Evolutionary conservation across 2,797 vertebrate species (phyloP).

Genomic region (Tadarida brasiliensis): DNA sequence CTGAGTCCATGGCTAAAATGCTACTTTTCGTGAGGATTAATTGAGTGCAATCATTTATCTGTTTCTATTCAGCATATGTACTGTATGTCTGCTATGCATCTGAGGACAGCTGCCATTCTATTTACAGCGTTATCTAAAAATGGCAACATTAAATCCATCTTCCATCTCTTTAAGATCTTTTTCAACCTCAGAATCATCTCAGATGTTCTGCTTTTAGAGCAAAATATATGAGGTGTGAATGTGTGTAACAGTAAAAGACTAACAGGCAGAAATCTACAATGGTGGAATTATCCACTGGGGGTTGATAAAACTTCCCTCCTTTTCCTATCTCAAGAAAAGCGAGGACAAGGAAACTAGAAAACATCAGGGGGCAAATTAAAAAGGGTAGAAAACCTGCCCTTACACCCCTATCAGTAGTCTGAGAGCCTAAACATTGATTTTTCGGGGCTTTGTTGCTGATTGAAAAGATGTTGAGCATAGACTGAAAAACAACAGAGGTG

Average conservation of each 20-base stretch:
- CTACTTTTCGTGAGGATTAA: slow-evolving; percentile 63
- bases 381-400: slow-evolving; percentile 64
- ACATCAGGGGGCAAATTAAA: slow-evolving; percentile 70
- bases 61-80: slow-evolving; percentile 74
- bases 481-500: slow-evolving; percentile 48
- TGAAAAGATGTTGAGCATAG: neutral
- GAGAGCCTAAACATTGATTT: slow-evolving; percentile 74
- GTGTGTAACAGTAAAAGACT: slow-evolving; percentile 77
- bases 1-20: slow-evolving; percentile 57
- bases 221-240: slow-evolving; percentile 73
- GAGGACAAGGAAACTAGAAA: slow-evolving; percentile 32
- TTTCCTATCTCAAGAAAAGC: slow-evolving; percentile 35
- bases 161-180: slow-evolving; percentile 81
- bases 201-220: slow-evolving; percentile 82
- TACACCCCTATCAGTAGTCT: slow-evolving; percentile 10
- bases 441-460: slow-evolving; percentile 52
- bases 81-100: slow-evolving; percentile 75
- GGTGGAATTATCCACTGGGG: slow-evolving; percentile 62
- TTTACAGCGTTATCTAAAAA: slow-evolving; percentile 82
- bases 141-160: slow-evolving; percentile 78
- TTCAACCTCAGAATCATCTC: slow-evolving; percentile 76
- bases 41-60: slow-evolving; percentile 76
- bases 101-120: slow-evolving; percentile 82
- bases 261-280: slow-evolving; percentile 73
- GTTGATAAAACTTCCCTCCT: slow-evolving; percentile 59